Base-by-base conservation (phyloP, 2,113 vertebrate species). In the Chrysochloris asiatica region DNA sequence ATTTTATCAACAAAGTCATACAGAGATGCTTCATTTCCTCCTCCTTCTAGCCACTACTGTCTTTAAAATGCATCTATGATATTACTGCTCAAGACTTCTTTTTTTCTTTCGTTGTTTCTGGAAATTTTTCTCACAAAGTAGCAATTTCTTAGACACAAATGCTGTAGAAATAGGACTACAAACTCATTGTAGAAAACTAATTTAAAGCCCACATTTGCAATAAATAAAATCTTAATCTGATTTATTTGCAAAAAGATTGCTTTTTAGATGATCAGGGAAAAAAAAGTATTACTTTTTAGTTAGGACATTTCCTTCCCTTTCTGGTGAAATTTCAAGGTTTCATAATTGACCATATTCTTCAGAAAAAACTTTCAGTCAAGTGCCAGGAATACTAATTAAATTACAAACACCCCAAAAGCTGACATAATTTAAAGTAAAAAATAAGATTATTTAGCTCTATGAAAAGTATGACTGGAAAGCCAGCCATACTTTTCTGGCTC, bases 181-280 rank as follows among this genome's bases (percentile, higher is more conserved):
- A 38, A 72, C 19, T 86, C 36, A 77, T 77, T 79, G 45, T 75
- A 11, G 22, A 71, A 89, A 69, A 71, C 43, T 77, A 52, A 95
- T 81, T 69, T 5, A 84, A 91, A 93, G 8, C 24, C 14, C 28
- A 52, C 26, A 52, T 3, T 26, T 19, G 45, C 24, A 50, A 26
- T 59, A 73, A 67, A 21, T 16, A 28, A 59, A 76, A 33, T 71
- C 26, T 86, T 91, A 36, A 9, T 76, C 45, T 54, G 38, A 33
- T 50, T 93, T 76, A 72, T 56, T 16, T 24, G 21, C 17, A 77
- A 82, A 91, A 54, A 9, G 19, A 52, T 69, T 12, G 33, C 67
- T 84, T 82, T 52, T 3, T 16, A 89, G 69, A 43, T 1, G 75
- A n/a, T 9, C 38, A 69, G 24, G 22, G 38, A 38, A 19, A 80